Evolutionary conservation across 2,888 invertebrate genomes (phyloP).

Genomic region (Malthinus flaveolus): DNA sequence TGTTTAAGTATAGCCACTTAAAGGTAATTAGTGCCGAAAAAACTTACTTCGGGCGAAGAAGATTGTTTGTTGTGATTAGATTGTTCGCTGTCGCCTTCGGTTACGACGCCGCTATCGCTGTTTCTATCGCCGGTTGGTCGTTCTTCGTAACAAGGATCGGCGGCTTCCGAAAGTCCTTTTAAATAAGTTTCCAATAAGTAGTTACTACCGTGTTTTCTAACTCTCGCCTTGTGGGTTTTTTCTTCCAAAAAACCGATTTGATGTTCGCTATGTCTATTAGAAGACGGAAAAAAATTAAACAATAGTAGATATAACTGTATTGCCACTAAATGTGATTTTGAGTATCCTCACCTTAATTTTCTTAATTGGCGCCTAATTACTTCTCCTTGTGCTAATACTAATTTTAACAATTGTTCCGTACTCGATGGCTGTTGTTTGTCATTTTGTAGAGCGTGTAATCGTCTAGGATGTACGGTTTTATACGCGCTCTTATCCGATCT

Average conservation of each 20-base stretch:
- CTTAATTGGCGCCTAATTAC: conserved; percentile 58
- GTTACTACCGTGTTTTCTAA: conserved; percentile 77
- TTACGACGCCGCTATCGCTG: conserved; percentile 71
- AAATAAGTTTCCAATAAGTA: conserved; percentile 79
- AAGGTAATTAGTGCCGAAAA: neutral
- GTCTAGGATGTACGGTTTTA: conserved; percentile 55
- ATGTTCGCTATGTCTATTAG: conserved; percentile 61
- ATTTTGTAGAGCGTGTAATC: conserved; percentile 50
- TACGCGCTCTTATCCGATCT: conserved; percentile 49
- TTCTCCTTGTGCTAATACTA: conserved; percentile 64
- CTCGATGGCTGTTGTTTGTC: conserved; percentile 51
- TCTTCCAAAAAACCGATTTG: conserved; percentile 79
- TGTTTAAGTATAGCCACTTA: neutral
- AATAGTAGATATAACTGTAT: neutral
- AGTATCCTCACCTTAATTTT: conserved; percentile 47
- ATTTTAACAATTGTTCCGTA: conserved; percentile 58
- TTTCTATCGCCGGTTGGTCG: conserved; percentile 60
- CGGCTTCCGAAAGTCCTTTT: conserved; percentile 59
- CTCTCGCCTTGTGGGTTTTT: conserved; percentile 72
- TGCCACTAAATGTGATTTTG: neutral
- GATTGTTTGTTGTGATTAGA: conserved; percentile 46
- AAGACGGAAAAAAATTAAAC: neutral
- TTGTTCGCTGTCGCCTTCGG: conserved; percentile 65
- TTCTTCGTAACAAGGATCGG: conserved; percentile 47
- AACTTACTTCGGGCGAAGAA: conserved; percentile 44